phyloP scores from a whole-genome alignment of 2,888 invertebrate species.

The Phalera bucephala region DNA sequence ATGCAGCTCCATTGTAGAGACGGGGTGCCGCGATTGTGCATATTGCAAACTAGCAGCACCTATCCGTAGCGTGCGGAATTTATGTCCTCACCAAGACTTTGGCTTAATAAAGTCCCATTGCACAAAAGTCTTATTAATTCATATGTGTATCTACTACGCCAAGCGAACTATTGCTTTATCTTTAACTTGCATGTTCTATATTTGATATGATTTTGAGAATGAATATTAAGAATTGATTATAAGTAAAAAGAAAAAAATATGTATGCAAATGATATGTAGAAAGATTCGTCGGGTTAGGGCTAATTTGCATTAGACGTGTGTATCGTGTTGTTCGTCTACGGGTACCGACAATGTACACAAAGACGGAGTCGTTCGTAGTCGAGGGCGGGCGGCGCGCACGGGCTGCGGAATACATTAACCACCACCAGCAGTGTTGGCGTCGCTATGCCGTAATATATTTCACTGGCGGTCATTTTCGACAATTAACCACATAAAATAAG shows the following conservation, averaged over 20 bases:
- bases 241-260: too few relatives aligned
- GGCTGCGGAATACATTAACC: slow-evolving; percentile 77
- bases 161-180: too few relatives aligned
- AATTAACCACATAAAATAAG: slow-evolving; percentile 84
- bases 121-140: too few relatives aligned
- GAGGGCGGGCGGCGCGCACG: slow-evolving; percentile 67
- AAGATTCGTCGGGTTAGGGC: slow-evolving; percentile 1
- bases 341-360: slow-evolving; percentile 41
- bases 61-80: slow-evolving; percentile 41
- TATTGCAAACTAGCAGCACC: slow-evolving; percentile 37
- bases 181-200: too few relatives aligned
- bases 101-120: too few relatives aligned
- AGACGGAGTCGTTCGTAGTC: slow-evolving; percentile 52
- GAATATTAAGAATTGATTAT: not conserved
- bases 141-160: too few relatives aligned
- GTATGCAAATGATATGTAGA: slow-evolving; percentile 4
- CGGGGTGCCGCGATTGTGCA: slow-evolving; percentile 68
- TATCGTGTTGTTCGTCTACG: slow-evolving; percentile 17
- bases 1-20: slow-evolving; percentile 73
- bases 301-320: slow-evolving; percentile 38
- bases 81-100: slow-evolving; percentile 32
- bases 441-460: slow-evolving; percentile 76
- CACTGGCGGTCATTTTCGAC: slow-evolving; percentile 82
- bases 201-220: too few relatives aligned
- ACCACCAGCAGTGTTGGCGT: slow-evolving; percentile 66